These are phyloP conservation scores for Antheraea assamensis DNA, from an alignment of 2,888 invertebrate species.

Conservation along the genomic window DNA sequence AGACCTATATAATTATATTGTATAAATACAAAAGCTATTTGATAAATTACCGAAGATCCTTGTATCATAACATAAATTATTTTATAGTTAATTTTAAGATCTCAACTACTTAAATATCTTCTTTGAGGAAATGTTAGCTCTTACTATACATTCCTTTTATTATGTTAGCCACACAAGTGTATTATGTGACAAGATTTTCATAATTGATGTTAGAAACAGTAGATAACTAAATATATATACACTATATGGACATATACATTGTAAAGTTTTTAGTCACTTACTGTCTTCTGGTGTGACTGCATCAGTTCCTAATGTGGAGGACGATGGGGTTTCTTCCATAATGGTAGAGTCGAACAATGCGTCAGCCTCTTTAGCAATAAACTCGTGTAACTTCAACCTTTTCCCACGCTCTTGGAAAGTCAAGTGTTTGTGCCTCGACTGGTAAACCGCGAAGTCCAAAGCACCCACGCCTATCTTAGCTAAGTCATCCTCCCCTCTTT, in stretches of 20 bases:
- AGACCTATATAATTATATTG: too few relatives aligned
- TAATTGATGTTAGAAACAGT: too few relatives aligned
- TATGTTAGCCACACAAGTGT: too few relatives aligned
- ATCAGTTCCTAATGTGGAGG: conserved; percentile 79
- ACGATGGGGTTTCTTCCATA: conserved; percentile 72
- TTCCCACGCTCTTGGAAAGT: conserved; percentile 93
- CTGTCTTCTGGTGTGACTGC: conserved; percentile 79
- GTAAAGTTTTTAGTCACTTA: conserved; percentile 45
- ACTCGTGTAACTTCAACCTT: conserved; percentile 91
- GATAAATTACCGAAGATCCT: too few relatives aligned
- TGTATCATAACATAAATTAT: too few relatives aligned
- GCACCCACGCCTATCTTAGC: conserved; percentile 81
- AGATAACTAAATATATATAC: too few relatives aligned
- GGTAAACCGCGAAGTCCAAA: conserved; percentile 89
- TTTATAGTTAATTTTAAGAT: too few relatives aligned
- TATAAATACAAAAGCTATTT: too few relatives aligned
- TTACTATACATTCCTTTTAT: too few relatives aligned
- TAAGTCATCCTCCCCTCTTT: conserved; percentile 90
- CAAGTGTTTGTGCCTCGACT: conserved; percentile 89
- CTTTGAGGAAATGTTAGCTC: too few relatives aligned
- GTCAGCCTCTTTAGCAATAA: conserved; percentile 92
- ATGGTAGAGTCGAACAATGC: conserved; percentile 85
- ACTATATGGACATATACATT: not conserved
- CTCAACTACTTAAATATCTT: too few relatives aligned
- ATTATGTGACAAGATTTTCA: too few relatives aligned